A percentile compares a stretch with the other conserved stretches of the same genome.
These are phyloP conservation scores for Patella vulgata DNA, from an alignment of 1,140 invertebrate genomes.

Conservation along the genomic window DNA sequence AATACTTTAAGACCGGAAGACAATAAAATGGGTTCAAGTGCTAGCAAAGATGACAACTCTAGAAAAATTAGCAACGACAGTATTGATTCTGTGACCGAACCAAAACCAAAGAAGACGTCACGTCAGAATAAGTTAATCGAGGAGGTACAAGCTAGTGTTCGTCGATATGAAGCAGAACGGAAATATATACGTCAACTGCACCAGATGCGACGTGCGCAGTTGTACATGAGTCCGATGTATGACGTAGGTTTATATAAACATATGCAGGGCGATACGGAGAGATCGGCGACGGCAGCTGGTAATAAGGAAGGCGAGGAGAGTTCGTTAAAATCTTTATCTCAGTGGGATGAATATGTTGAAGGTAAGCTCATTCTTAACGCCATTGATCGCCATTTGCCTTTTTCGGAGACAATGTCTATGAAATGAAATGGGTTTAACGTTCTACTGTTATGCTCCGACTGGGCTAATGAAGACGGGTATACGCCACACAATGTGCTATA, in stretches of 20 bases:
- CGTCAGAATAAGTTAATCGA: slow-evolving; percentile 17
- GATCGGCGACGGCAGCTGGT: too few relatives aligned
- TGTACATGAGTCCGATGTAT: slow-evolving; percentile 48
- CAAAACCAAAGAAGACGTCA: slow-evolving; percentile 1
- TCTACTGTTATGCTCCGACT: too few relatives aligned
- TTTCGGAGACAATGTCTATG: too few relatives aligned
- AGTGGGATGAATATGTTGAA: too few relatives aligned
- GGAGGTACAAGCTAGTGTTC: slow-evolving; percentile 49
- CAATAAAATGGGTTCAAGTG: slow-evolving; percentile 12
- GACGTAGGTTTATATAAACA: slow-evolving; percentile 40
- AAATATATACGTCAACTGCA: slow-evolving; percentile 41
- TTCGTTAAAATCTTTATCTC: too few relatives aligned
- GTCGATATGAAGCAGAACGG: slow-evolving; percentile 42
- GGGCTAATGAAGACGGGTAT: too few relatives aligned
- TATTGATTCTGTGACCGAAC: neutral
- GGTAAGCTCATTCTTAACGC: too few relatives aligned
- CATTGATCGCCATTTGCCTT: too few relatives aligned
- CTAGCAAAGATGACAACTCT: neutral
- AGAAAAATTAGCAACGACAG: slow-evolving; percentile 6
- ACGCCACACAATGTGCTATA: too few relatives aligned
- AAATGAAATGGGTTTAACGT: too few relatives aligned
- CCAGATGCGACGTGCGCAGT: slow-evolving; percentile 47
- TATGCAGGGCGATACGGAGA: too few relatives aligned
- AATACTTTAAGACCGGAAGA: slow-evolving; percentile 8
- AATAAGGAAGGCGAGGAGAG: too few relatives aligned